A percentile compares a stretch with the other conserved stretches of the same genome.
Evolutionary conservation across 2,797 vertebrate genomes (phyloP).

Genomic region (Fistularia tabacaria): DNA sequence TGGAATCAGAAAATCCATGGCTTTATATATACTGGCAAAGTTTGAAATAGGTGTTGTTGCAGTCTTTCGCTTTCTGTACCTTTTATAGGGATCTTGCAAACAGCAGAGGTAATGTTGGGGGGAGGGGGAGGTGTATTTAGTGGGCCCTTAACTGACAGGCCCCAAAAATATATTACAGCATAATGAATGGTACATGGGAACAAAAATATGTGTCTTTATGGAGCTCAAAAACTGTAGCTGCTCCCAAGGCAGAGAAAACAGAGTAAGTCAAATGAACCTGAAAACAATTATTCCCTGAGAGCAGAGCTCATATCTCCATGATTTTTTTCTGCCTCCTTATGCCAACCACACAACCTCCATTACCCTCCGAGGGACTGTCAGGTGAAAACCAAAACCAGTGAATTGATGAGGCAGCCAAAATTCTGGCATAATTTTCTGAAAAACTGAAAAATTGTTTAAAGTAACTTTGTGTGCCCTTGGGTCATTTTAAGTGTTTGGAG

Average conservation of each 20-base stretch:
- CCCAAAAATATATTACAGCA: no score
- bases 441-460: constrained; percentile 28
- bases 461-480: constrained; percentile 5
- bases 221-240: background rate
- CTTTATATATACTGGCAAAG: constrained; percentile 39
- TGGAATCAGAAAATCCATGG: constrained; percentile 10
- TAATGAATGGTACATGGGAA: no score
- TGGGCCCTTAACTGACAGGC: background rate
- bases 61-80: background rate
- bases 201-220: no score
- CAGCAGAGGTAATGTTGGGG: background rate
- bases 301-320: constrained; percentile 44
- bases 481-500: constrained; percentile 28
- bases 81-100: background rate
- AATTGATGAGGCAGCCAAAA: constrained; percentile 21
- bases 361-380: constrained; percentile 8
- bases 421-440: constrained; percentile 17
- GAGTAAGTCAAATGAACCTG: constrained; percentile 49
- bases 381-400: constrained; percentile 29
- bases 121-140: background rate
- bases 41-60: constrained; percentile 3
- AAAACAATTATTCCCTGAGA: constrained; percentile 66
- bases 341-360: constrained; percentile 37
- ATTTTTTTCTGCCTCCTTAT: constrained; percentile 40
- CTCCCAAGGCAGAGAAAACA: constrained; percentile 19